Evolutionary conservation across 2,888 invertebrate species (phyloP).

Genomic region (Lasioglossum vierecki): DNA sequence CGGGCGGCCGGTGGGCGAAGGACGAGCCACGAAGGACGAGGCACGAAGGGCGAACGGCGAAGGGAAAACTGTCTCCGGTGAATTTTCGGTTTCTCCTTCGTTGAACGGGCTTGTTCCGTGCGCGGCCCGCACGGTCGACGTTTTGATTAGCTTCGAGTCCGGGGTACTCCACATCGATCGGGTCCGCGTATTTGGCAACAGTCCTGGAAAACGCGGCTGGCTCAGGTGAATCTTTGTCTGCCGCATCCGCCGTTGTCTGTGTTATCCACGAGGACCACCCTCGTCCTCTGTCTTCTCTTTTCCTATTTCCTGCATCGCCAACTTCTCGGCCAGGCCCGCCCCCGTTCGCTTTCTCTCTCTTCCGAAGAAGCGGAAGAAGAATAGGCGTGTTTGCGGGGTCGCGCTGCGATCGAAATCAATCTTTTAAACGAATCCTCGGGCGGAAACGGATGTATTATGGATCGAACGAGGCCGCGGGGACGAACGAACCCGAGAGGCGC

Average conservation of each 20-base stretch:
- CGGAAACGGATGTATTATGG: conserved; percentile 38
- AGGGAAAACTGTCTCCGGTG: conserved; percentile 32
- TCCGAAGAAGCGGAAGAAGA: neutral
- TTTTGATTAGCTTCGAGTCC: conserved; percentile 66
- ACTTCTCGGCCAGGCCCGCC: neutral
- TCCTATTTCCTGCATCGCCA: conserved; percentile 22
- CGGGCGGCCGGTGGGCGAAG: neutral
- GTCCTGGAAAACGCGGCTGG: conserved; percentile 67
- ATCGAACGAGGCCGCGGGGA: conserved; percentile 22
- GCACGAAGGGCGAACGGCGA: neutral
- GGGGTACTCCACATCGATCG: conserved; percentile 61
- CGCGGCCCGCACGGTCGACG: conserved; percentile 57
- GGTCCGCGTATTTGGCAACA: conserved; percentile 63
- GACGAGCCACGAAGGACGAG: neutral
- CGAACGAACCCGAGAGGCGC: neutral
- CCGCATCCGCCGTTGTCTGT: conserved; percentile 40
- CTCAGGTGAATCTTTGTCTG: conserved; percentile 65
- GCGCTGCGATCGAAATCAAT: conserved; percentile 44
- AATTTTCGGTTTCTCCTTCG: conserved; percentile 61
- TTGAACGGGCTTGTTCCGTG: conserved; percentile 20
- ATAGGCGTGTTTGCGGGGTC: neutral
- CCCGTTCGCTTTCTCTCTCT: neutral
- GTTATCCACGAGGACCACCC: neutral
- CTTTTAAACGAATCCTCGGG: conserved; percentile 48
- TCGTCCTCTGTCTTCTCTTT: neutral